phyloP scores from a whole-genome alignment of 2,888 invertebrate genomes.

The Leuctra nigra region DNA sequence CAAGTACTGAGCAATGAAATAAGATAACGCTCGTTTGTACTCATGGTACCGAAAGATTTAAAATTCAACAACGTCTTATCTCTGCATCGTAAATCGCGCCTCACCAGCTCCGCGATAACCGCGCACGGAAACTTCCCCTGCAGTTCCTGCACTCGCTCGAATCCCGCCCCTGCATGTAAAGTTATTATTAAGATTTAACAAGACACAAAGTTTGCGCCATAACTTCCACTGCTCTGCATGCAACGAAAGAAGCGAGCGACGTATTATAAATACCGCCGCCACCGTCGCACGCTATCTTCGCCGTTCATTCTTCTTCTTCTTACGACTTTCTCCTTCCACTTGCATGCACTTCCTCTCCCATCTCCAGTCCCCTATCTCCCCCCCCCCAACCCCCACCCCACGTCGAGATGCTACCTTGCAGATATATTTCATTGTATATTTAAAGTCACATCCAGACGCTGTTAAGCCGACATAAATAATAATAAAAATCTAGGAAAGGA shows the following conservation, averaged over 20 bases:
- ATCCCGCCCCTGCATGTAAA: too few relatives aligned
- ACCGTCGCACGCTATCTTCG: background rate
- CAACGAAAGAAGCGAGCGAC: too few relatives aligned
- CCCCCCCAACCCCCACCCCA: background rate
- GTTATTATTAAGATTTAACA: constrained; percentile 1
- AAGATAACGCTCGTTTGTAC: too few relatives aligned
- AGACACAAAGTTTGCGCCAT: background rate
- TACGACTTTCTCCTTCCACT: background rate
- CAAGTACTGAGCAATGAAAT: too few relatives aligned
- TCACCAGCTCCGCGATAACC: too few relatives aligned
- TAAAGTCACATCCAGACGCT: background rate
- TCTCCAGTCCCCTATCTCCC: background rate
- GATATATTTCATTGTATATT: background rate
- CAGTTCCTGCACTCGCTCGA: too few relatives aligned
- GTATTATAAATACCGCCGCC: too few relatives aligned
- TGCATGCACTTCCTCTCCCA: background rate
- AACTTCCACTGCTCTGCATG: background rate
- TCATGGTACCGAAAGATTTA: too few relatives aligned
- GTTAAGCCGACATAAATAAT: constrained; percentile 11
- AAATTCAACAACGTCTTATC: too few relatives aligned
- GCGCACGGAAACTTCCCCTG: too few relatives aligned
- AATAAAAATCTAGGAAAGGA: background rate
- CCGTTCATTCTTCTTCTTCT: background rate
- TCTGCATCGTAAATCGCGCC: too few relatives aligned
- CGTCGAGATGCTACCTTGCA: background rate